Evolutionary conservation across 1,140 invertebrate species (phyloP).

Genomic region (Heliconius hewitsoni): DNA sequence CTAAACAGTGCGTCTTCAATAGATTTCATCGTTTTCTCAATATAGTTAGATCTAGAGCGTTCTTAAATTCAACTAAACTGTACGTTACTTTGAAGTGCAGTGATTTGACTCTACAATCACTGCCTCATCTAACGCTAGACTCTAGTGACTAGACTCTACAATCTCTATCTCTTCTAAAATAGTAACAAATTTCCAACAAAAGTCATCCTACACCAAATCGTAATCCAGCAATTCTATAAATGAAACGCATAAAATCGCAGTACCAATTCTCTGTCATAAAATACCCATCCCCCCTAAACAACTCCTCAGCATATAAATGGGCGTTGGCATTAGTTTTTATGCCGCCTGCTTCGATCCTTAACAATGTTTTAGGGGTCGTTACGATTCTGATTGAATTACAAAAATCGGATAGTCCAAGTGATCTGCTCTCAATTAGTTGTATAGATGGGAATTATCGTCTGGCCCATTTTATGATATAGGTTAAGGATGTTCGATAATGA

Average conservation of each 20-base stretch:
- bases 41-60: too few relatives aligned
- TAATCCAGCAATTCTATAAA: slow-evolving; percentile 46
- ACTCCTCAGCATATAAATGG: slow-evolving; percentile 43
- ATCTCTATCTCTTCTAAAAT: too few relatives aligned
- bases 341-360: slow-evolving; percentile 33
- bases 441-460: background rate
- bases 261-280: slow-evolving; percentile 51
- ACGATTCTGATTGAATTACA: slow-evolving; percentile 3
- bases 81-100: too few relatives aligned
- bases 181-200: background rate
- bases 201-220: slow-evolving; percentile 37
- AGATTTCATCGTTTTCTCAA: too few relatives aligned
- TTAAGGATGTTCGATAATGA: background rate
- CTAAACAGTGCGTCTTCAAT: too few relatives aligned
- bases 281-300: slow-evolving; percentile 48
- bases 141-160: too few relatives aligned
- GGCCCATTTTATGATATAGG: background rate
- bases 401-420: background rate
- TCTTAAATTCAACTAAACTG: too few relatives aligned
- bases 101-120: too few relatives aligned
- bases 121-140: too few relatives aligned
- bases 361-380: background rate
- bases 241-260: slow-evolving; percentile 47
- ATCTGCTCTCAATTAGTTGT: slow-evolving; percentile 5
- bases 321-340: slow-evolving; percentile 40